A percentile compares a stretch with the other conserved stretches of the same genome.
Evolutionary conservation across 2,888 invertebrate species (phyloP).

Genomic region (Coleophora flavipennella): DNA sequence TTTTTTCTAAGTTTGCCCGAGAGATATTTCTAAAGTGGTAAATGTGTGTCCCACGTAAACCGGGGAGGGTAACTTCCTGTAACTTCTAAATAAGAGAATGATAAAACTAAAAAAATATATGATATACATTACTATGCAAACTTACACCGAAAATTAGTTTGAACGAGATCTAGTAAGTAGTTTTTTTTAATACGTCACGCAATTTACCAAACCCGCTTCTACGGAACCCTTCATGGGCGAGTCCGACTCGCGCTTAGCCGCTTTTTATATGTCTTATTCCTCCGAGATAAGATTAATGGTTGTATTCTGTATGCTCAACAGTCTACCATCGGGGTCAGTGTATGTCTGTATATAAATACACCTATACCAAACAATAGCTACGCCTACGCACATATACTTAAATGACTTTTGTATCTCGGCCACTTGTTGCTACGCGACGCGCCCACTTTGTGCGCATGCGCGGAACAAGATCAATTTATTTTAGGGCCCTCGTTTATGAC

Average conservation of each 20-base stretch:
- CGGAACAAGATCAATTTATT: background rate
- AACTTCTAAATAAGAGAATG: too few relatives aligned
- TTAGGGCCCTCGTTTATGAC: background rate
- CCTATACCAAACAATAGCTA: background rate
- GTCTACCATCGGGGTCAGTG: too few relatives aligned
- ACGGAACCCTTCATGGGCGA: background rate
- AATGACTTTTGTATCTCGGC: constrained; percentile 3
- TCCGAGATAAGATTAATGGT: too few relatives aligned
- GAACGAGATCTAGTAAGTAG: background rate
- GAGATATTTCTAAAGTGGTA: too few relatives aligned
- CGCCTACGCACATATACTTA: background rate
- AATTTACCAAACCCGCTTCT: background rate
- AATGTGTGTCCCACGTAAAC: too few relatives aligned
- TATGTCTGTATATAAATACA: too few relatives aligned
- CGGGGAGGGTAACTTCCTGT: too few relatives aligned
- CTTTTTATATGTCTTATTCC: background rate
- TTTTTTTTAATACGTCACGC: background rate
- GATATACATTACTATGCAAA: too few relatives aligned
- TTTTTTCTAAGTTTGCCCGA: too few relatives aligned
- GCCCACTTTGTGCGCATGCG: constrained; percentile 15
- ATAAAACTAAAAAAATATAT: too few relatives aligned
- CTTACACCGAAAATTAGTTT: too few relatives aligned
- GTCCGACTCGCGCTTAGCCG: background rate
- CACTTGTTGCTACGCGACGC: constrained; percentile 21
- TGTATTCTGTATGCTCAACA: too few relatives aligned